Evolutionary conservation across 2,113 vertebrate genomes (phyloP), one percentile per base, ranked within the genome.

Genomic region (Oreochromis spilurus): DNA sequence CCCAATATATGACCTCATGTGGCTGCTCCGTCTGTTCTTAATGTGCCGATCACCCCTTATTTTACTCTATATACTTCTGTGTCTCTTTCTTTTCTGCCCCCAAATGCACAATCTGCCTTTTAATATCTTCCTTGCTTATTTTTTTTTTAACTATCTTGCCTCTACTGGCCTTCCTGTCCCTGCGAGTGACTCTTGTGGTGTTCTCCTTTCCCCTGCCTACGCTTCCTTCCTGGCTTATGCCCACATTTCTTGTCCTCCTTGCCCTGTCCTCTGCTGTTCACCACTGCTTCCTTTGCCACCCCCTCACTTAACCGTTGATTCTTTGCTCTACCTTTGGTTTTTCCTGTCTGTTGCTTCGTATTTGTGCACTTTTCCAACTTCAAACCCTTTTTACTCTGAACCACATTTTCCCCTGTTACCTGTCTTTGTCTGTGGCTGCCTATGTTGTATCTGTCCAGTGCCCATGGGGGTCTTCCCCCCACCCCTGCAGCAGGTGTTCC

Each of bases 401-500:
- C 52, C 7, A n/a, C 26, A 17, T 75, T 36, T 31, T 31, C 1
- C 72, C 17, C 21, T 21, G 9, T 81, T 85, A 65, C 82, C 79
- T 65, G 50, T 45, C 70, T 40, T 60, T 50, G 19, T 77, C 16
- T 1, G 81, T 88, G 82, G n/a, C n/a, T 78, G 9, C 40, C 17
- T 31, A 2, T 60, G 1, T 29, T 10, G 34, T 38, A 21, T 81
- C 1, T 85, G n/a, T 91, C 82, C 96, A 94, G 34, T 95, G 98
- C 98, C 98, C 97, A 96, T 97, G 95, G 98, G 97, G 95, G 96
- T 95, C 92, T 99, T 98, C 96, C 98, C 98, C 93, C 98, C 98
- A 88, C 98, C 98, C 90, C 95, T 99, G 96, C 98, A 99, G 97
- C 98, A 99, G 97, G 99, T 99, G 94, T 99, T 99, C 89, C 98